A percentile compares a stretch with the other conserved stretches of the same genome.
These are phyloP conservation scores for Myotis findleyi DNA, from an alignment of 2,797 vertebrate genomes.

Conservation along the genomic window DNA sequence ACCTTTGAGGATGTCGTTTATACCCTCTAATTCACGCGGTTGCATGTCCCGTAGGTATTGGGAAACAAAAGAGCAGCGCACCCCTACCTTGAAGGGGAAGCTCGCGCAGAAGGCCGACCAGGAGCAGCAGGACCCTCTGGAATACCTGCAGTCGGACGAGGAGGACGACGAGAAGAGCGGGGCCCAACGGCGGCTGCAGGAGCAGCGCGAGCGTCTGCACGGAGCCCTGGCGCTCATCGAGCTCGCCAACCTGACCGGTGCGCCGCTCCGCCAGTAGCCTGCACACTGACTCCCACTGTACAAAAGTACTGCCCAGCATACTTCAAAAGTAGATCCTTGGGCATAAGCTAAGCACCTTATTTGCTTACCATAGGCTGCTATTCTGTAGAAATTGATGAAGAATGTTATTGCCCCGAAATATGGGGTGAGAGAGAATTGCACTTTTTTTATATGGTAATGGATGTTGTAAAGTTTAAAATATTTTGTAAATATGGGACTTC, in stretches of 20 bases:
- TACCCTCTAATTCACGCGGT: neutral
- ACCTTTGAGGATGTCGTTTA: neutral
- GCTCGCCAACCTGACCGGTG: constrained; percentile 95
- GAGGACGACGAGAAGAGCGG: constrained; percentile 91
- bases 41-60: constrained; percentile 91
- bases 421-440: constrained; percentile 92
- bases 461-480: constrained; percentile 90
- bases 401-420: constrained; percentile 93
- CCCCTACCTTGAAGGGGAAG: constrained; percentile 92
- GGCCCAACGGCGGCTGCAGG: constrained; percentile 92
- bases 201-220: constrained; percentile 97
- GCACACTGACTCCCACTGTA: constrained; percentile 76
- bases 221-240: constrained; percentile 97
- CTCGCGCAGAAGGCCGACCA: constrained; percentile 90
- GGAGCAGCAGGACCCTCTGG: constrained; percentile 97
- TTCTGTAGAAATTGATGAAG: constrained; percentile 98
- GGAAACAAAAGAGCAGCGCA: constrained; percentile 95
- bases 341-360: constrained; percentile 99
- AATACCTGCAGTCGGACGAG: constrained; percentile 94
- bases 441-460: constrained; percentile 92
- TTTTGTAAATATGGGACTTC: constrained; percentile 92
- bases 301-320: constrained; percentile 84
- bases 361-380: constrained; percentile 98
- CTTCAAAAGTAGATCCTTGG: constrained; percentile 86
- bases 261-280: constrained; percentile 86